Evolutionary conservation across 2,113 vertebrate genomes (phyloP), one percentile per base, ranked within the genome.

Genomic region (Sylvia atricapilla): DNA sequence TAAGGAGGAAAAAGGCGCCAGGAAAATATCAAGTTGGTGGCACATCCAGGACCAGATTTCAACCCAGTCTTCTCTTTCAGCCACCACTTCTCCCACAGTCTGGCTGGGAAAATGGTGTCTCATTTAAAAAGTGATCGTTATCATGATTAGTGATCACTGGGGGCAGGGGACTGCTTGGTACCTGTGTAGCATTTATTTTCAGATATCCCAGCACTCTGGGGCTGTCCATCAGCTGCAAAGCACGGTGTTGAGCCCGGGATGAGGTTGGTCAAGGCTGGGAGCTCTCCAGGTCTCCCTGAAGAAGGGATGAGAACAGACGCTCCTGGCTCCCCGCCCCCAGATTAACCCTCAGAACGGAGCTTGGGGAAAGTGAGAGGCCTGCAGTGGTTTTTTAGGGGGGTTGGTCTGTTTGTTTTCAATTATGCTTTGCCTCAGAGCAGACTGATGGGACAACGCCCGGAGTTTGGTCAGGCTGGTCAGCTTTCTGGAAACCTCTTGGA

Each of bases 211-310:
- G n/a, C 9, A 35, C 6, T 5, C 0, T 21, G 24, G 22, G 49
- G 23, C 27, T 87, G 43, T 50, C 39, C 58, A 16, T 47, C 35
- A 31, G 50, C 47, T 58, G 63, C 55, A 49, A 8, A 73, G 31
- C 33, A 46, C 0, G 0, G 15, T 39, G n/a, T 66, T 39, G 20
- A 47, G n/a, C 15, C 11, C 0, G 0, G 23, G 8, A 35, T 8
- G 22, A 25, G 59, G 56, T 31, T n/a, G 55, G 50, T n/a, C 37
- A 49, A 31, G 14, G 35, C 28, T 35, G 64, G 24, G 44, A 78
- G 12, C 7, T 33, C 33, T 74, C 62, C 31, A 20, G 43, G 12
- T 73, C 59, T 79, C 25, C 13, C 24, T 3, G 3, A 76, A 73
- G 62, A 31, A 76, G 15, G 8, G 21, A 27, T 27, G 47, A 33